phyloP scores from a whole-genome alignment of 2,113 vertebrate genomes.

The Crotophaga sulcirostris region DNA sequence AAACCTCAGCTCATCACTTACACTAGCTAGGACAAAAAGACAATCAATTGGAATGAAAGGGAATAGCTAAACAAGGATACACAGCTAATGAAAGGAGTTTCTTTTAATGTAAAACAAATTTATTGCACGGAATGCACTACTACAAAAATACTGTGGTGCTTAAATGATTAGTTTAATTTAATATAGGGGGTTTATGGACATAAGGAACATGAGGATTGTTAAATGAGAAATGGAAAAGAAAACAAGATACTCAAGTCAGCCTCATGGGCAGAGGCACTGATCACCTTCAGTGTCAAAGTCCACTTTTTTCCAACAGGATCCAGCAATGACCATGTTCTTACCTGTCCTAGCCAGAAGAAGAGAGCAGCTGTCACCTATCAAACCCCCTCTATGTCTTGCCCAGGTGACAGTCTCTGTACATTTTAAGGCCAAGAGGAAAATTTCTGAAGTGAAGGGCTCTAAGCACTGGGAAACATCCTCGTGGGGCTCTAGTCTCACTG shows the following conservation, averaged over 20 bases:
- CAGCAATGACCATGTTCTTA: neutral
- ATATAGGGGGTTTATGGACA: accelerated
- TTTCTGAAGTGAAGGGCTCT: neutral
- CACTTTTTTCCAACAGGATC: neutral
- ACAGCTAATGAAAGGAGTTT: neutral
- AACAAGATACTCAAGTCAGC: neutral
- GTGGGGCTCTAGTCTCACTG: neutral
- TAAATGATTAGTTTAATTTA: neutral
- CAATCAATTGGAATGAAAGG: neutral
- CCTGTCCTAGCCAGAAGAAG: neutral
- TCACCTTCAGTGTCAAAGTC: neutral
- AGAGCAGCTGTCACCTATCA: neutral
- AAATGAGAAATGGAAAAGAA: neutral
- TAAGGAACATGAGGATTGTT: neutral
- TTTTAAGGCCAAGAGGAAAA: neutral
- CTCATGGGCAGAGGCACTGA: neutral
- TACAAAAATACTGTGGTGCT: neutral
- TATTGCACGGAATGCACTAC: neutral
- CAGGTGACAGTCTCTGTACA: neutral
- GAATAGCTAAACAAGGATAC: neutral
- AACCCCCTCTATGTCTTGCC: neutral
- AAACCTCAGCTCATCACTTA: neutral
- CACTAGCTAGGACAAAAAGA: neutral
- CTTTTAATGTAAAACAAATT: neutral
- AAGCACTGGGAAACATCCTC: neutral